Conservation (phyloP, 2,113 vertebrate species). For the Ornithorhynchus anatinus region DNA sequence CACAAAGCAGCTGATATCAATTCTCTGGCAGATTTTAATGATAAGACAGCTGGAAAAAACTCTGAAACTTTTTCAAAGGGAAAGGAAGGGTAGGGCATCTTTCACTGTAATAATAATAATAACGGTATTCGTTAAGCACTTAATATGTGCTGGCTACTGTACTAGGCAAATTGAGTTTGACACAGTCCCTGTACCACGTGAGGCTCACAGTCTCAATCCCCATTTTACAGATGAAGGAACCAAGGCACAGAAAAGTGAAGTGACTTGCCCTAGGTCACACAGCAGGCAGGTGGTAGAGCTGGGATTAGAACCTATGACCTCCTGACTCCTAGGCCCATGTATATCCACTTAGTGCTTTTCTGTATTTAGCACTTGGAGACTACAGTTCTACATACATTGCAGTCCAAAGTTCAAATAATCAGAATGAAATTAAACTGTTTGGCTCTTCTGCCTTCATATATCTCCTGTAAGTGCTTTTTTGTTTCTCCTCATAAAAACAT, state of each 20-base stretch:
- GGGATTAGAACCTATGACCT: no score
- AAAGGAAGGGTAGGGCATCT: not conserved
- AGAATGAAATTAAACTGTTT: not conserved
- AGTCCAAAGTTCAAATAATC: not conserved
- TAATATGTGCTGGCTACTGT: no score
- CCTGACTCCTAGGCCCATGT: no score
- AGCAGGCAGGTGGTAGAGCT: no score
- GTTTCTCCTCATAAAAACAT: not conserved
- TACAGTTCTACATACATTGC: not conserved
- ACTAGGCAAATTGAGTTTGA: no score
- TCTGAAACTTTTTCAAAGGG: slow-evolving; percentile 22
- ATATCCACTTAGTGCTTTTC: no score
- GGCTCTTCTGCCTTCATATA: not conserved
- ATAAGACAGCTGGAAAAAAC: not conserved
- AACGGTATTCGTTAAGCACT: no score
- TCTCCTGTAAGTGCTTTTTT: not conserved
- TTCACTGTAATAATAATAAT: not conserved
- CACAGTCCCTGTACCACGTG: no score
- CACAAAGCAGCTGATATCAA: slow-evolving; percentile 27
- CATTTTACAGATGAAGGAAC: no score
- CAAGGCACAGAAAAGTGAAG: no score
- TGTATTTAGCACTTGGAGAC: not conserved
- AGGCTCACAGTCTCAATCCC: no score
- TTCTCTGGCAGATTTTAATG: slow-evolving; percentile 22
- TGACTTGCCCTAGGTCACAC: no score